Base-by-base conservation (phyloP, 2,113 vertebrate genomes). In the Leptobrachium ailaonicum region DNA sequence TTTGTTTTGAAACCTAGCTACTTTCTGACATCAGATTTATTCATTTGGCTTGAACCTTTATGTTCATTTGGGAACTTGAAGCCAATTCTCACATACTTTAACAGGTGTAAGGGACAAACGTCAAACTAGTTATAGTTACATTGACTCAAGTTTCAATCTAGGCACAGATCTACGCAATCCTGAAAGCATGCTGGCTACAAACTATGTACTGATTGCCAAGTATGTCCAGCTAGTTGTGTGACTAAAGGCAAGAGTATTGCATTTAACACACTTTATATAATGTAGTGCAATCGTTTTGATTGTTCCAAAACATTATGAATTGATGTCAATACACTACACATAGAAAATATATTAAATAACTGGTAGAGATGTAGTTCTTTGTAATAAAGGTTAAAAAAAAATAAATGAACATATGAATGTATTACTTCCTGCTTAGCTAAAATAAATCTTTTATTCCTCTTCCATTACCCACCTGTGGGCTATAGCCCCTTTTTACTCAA, bases 101-200 rank as follows among this genome's bases (percentile, higher is more conserved):
- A 76, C 74, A 76, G 74, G 74, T 76, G 74, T 66, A 76, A 66
- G 45, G 74, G 44, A 66, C 47, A 54, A 11, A 67, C 63, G 44
- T 76, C 74, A 76, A 41, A 53, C 20, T 32, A 76, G 63, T 41
- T 66, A 12, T 32, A 76, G 63, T 76, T 32, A 54, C 44, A 66
- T 50, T 9, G 20, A 41, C 74, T 76, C 74, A 76, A 66, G 32
- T 76, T 76, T 66, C 74, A 13, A 40, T 13, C 20, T 45, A 47
- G 12, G 60, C 50, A 64, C 63, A 41, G 66, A 53, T 45, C 45
- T 54, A 76, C 32, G 45, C 63, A 76, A 54, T 66, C 41, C 74
- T 66, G n/a, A 66, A 41, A n/a, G 63, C 20, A 76, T 67, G 63
- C 63, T 54, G 64, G 53, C 64, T 76, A 14, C 56, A 14, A 68